Conservation (phyloP, 2,113 vertebrate species). For the Cynopterus brachyotis region DNA sequence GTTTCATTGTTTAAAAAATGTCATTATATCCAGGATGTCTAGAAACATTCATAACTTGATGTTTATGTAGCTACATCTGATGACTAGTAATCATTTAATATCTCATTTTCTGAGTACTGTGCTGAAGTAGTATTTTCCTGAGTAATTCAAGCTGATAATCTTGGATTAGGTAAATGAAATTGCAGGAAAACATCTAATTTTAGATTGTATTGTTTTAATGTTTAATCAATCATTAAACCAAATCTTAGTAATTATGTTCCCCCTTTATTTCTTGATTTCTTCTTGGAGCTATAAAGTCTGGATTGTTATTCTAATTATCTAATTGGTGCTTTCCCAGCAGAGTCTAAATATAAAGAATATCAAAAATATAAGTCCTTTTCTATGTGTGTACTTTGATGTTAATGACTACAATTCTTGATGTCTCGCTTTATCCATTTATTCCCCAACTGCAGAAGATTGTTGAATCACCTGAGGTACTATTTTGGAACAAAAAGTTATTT, state of each 20-base stretch:
- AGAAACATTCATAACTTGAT: background rate
- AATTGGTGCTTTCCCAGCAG: background rate
- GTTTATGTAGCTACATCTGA: background rate
- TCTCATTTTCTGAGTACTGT: background rate
- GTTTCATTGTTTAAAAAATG: background rate
- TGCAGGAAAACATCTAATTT: background rate
- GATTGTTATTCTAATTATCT: background rate
- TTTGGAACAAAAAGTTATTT: background rate
- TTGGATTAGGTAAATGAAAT: background rate
- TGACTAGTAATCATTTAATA: background rate
- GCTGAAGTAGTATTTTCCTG: background rate
- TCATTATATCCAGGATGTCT: background rate
- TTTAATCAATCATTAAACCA: background rate
- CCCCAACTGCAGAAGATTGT: background rate
- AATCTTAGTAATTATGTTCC: background rate
- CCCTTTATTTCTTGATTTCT: background rate
- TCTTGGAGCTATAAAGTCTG: background rate
- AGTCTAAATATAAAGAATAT: background rate
- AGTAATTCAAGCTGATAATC: background rate
- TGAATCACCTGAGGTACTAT: background rate
- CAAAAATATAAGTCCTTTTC: background rate
- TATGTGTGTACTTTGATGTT: background rate
- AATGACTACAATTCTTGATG: background rate
- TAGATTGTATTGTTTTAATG: background rate
- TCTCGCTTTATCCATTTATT: background rate